Percentiles rank a stretch among this genome's conserved stretches.
Conservation (phyloP, 2,888 invertebrate species). For the Drosophila multiciliata region DNA sequence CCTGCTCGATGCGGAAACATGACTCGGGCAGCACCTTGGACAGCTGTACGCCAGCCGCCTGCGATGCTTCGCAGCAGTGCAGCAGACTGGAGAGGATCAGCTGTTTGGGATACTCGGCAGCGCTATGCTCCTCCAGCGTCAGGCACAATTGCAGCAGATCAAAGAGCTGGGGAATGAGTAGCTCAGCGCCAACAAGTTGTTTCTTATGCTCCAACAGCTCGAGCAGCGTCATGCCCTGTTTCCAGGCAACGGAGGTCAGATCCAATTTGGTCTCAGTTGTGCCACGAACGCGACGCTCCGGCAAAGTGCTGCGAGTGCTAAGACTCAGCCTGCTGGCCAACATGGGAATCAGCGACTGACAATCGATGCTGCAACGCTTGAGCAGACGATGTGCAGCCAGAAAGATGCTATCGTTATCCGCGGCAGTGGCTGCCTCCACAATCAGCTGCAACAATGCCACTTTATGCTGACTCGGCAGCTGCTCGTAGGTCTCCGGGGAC, state of each 20-base stretch:
- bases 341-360: constrained; percentile 87
- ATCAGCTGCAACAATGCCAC: constrained; percentile 86
- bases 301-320: constrained; percentile 11
- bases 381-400: constrained; percentile 88
- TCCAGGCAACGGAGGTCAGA: constrained; percentile 90
- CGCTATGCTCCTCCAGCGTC: constrained; percentile 91
- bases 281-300: constrained; percentile 25
- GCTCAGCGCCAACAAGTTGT: constrained; percentile 89
- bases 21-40: constrained; percentile 85
- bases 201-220: constrained; percentile 95
- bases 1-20: constrained; percentile 82
- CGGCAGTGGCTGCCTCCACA: constrained; percentile 86
- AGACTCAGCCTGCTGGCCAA: constrained; percentile 86
- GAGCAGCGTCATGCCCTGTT: constrained; percentile 90
- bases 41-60: constrained; percentile 84
- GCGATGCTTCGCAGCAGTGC: constrained; percentile 88
- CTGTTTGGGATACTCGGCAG: constrained; percentile 95
- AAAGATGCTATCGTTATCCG: constrained; percentile 87
- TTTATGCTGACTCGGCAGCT: constrained; percentile 86
- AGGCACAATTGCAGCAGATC: constrained; percentile 92
- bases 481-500: constrained; percentile 82
- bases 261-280: constrained; percentile 78
- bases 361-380: constrained; percentile 88
- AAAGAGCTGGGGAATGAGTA: constrained; percentile 91
- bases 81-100: constrained; percentile 91